Evolutionary conservation across 2,797 vertebrate species (phyloP).

Genomic region (Ctenopoma kingsleyae): DNA sequence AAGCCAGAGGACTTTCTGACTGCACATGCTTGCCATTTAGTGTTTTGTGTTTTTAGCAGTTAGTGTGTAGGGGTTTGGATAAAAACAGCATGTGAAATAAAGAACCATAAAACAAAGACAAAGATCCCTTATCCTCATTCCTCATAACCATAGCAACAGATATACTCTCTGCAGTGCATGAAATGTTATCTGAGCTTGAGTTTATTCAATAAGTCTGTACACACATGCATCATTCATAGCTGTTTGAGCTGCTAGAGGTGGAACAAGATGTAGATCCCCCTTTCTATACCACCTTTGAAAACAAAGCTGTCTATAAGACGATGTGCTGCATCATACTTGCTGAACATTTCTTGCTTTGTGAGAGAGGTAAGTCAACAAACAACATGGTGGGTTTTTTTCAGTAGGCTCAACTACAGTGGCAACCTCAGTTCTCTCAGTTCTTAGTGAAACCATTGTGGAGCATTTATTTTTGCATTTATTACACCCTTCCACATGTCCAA

Average conservation of each 20-base stretch:
- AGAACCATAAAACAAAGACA: slow-evolving; percentile 27
- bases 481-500: not conserved
- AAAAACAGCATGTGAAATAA: slow-evolving; percentile 14
- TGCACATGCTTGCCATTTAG: slow-evolving; percentile 37
- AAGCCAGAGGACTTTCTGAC: slow-evolving; percentile 33
- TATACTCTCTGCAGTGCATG: slow-evolving; percentile 38
- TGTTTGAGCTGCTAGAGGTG: slow-evolving; percentile 29
- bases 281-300: slow-evolving; percentile 50
- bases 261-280: slow-evolving; percentile 16
- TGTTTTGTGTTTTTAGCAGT: slow-evolving; percentile 39
- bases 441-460: not conserved
- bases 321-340: slow-evolving; percentile 3
- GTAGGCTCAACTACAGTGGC: slow-evolving; percentile 11
- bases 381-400: slow-evolving; percentile 26
- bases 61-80: slow-evolving; percentile 6
- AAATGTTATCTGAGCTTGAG: slow-evolving; percentile 28
- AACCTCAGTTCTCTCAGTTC: not conserved
- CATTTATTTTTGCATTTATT: not conserved
- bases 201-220: slow-evolving; percentile 44
- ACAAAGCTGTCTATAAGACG: slow-evolving; percentile 40
- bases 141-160: slow-evolving; percentile 26
- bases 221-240: slow-evolving; percentile 53
- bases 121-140: slow-evolving; percentile 7
- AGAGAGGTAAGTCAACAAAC: slow-evolving; percentile 39
- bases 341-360: slow-evolving; percentile 22